Conservation (phyloP, 1,140 invertebrate genomes). For the Penaeus chinensis region DNA sequence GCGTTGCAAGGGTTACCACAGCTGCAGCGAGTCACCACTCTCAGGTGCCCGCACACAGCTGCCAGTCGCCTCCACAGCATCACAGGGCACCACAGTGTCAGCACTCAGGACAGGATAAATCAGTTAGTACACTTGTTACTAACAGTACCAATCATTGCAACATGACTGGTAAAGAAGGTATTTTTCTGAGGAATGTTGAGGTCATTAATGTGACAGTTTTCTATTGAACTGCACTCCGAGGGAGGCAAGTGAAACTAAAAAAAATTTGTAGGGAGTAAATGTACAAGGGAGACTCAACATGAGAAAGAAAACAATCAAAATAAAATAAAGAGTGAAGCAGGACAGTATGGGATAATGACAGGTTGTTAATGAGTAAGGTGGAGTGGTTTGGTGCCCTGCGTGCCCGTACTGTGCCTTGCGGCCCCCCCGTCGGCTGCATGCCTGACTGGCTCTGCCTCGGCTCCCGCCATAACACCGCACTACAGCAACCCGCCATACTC, state of each 20-base stretch:
- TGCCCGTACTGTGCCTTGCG: conserved; percentile 37
- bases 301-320: background rate
- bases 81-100: conserved; percentile 40
- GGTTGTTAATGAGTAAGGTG: background rate
- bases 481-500: conserved; percentile 52
- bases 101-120: conserved; percentile 18
- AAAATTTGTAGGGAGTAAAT: background rate
- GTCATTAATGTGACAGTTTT: no score
- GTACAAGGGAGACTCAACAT: background rate
- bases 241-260: background rate
- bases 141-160: background rate
- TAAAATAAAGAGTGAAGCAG: background rate
- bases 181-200: background rate
- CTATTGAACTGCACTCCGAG: background rate
- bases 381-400: conserved; percentile 45
- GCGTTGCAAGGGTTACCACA: conserved; percentile 40
- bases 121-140: background rate
- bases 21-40: conserved; percentile 37
- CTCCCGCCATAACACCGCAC: conserved; percentile 47
- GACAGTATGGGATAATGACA: background rate
- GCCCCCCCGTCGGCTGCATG: conserved; percentile 47
- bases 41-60: conserved; percentile 41
- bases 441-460: conserved; percentile 47
- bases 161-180: conserved; percentile 2
- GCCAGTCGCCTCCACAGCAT: conserved; percentile 25